Conservation (phyloP, 2,113 vertebrate genomes). For the Hipposideros armiger region DNA sequence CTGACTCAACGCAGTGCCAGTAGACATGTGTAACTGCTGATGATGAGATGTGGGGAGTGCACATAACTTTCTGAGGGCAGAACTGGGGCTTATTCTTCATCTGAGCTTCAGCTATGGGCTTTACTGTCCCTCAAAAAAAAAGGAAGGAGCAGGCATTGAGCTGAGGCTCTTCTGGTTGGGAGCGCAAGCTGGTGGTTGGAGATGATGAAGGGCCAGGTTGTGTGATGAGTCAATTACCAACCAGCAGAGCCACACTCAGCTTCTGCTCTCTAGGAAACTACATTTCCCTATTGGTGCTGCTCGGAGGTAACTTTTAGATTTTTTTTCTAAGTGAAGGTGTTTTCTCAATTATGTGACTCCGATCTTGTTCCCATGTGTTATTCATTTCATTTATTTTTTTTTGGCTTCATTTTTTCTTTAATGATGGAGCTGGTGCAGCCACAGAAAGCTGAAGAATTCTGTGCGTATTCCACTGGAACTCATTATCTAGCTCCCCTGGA, state of each 20-base stretch:
- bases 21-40: neutral
- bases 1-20: neutral
- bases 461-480: neutral
- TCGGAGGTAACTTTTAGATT: neutral
- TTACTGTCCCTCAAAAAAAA: neutral
- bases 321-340: neutral
- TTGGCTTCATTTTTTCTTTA: slow-evolving; percentile 23
- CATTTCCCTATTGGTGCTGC: neutral
- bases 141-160: neutral
- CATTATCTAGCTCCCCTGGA: neutral
- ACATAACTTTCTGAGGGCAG: neutral
- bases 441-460: slow-evolving; percentile 8
- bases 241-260: neutral
- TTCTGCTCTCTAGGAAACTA: neutral
- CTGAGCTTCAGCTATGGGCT: neutral
- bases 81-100: neutral
- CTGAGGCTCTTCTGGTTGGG: neutral
- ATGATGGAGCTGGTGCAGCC: neutral
- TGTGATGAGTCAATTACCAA: neutral
- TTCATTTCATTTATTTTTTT: slow-evolving; percentile 40
- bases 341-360: slow-evolving; percentile 33
- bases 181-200: neutral
- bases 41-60: neutral
- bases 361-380: slow-evolving; percentile 34
- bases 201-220: neutral